Base-by-base conservation (phyloP, 2,113 vertebrate genomes). In the Bambusicola thoracicus region DNA sequence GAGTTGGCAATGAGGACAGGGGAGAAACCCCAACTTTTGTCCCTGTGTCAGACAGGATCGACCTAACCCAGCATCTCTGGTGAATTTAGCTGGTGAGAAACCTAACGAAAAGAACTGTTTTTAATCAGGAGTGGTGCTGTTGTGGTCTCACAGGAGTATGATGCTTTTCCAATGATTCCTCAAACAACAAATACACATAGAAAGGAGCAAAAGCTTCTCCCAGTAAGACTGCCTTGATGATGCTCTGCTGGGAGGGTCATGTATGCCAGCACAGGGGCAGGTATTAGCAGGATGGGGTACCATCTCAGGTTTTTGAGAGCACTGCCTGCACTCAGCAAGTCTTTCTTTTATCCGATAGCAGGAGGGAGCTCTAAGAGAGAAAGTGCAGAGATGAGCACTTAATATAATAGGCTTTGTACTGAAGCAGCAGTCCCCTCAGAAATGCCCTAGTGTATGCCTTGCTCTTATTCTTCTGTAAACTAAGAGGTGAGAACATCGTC, bases 121-220 rank as follows among this genome's bases (percentile, higher is more conserved):
- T 53, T 67, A 63, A 13, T 18, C 4, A 10, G 51, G 25, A 59
- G 36, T 4, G 41, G 53, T 20, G n/a, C 44, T 56, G 20, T 38
- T 81, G 22, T 2, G 13, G 44, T n/a, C 63, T 41, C 56, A 22
- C 58, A 70, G 56, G 59, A 78, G 20, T 49, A 30, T 8, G 30
- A 91, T 38, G 18, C 41, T 85, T 73, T 40, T 34, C 80, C 32
- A 58, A 51, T 67, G 38, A 40, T 48, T 25, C 11, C 22, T 53
- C 56, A 29, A 11, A 38, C 15, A 30, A 62, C 67, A 36, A 6
- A 10, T 13, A 18, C 13, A 5, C 0, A 0, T 29, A 32, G 34
- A 69, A 69, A 40, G 13, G 11, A 32, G 36, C 8, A 30, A 21
- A 21, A 38, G 7, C 14, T 68, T 40, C 53, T 89, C 25, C n/a